Conservation (phyloP, 2,888 invertebrate species). For the Eilema caniola region DNA sequence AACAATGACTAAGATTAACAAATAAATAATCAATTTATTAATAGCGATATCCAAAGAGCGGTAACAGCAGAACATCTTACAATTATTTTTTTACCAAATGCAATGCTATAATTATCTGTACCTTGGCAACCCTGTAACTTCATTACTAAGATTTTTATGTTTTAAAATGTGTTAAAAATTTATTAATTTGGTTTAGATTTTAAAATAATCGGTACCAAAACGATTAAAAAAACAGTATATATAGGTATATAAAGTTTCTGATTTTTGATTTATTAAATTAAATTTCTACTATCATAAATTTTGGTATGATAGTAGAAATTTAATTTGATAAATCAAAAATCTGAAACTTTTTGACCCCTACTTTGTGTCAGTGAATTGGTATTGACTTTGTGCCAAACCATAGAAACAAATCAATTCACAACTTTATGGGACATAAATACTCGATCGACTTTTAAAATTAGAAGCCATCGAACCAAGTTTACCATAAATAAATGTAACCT, state of each 20-base stretch:
- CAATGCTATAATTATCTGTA: too few species aligned
- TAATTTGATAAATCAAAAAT: not conserved
- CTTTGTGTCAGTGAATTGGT: not conserved
- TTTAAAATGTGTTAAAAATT: not conserved
- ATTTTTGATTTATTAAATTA: not conserved
- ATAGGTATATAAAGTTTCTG: not conserved
- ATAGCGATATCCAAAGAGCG: not conserved
- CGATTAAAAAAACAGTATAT: not conserved
- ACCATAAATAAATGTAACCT: not conserved
- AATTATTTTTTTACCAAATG: too few species aligned
- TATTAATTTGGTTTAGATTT: not conserved
- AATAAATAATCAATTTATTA: not conserved
- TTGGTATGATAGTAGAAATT: not conserved
- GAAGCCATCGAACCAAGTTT: not conserved
- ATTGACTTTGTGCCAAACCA: not conserved
- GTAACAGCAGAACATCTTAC: not conserved
- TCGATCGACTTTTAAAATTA: not conserved
- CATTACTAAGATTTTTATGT: too few species aligned
- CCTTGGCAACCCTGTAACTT: too few species aligned
- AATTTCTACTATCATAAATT: not conserved
- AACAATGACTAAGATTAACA: not conserved
- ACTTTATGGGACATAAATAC: not conserved
- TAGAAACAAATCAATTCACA: not conserved
- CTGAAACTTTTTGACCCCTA: not conserved
- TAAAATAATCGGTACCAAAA: not conserved